Evolutionary conservation across 2,888 invertebrate genomes (phyloP), one percentile per base, ranked within the genome.

Genomic region (Eupeodes luniger): DNA sequence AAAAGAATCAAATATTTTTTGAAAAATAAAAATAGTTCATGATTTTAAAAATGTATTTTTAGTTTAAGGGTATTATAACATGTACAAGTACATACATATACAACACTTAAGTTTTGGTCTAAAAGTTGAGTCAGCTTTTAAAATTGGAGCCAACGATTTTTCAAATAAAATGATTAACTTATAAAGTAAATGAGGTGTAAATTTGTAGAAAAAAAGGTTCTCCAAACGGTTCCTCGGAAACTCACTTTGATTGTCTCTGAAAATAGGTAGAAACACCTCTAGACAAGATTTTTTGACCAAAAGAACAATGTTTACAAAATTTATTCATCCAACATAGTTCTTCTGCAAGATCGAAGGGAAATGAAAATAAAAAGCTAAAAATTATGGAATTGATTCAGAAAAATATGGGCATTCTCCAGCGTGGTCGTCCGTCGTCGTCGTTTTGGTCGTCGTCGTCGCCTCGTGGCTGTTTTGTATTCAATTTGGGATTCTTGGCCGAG

Each of bases 401-500:
- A 84, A 88, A 88, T 88, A 88, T 88, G 88, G 88, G 69, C 88
- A 88, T 84, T 83, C 80, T 75, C 69, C 77, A 84, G 16, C 66
- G 66, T 76, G 61, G 27, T 51, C n/a, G 14, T 55, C n/a, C 27
- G 47, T 47, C 70, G 47, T 47, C 70, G 47, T 62, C 51, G 69
- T 40, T 12, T 59, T 55, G n/a, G 55, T 47, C 79, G 47, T 80
- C 66, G 1, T 19, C 49, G 75, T 62, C 81, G 84, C 81, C 77
- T 83, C 74, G 78, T 88, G 81, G 84, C 88, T 88, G 85, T 77
- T 89, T 89, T 89, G 89, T 89, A 89, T 89, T 89, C 89, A 89
- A 89, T 89, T 89, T 89, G 72, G 85, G 85, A 85, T 89, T 89
- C 89, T 85, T 89, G 89, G 89, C 79, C 85, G 67, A 89, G 89